Evolutionary conservation across 2,113 vertebrate genomes (phyloP), one percentile per base, ranked within the genome.

Genomic region (Trinectes maculatus): DNA sequence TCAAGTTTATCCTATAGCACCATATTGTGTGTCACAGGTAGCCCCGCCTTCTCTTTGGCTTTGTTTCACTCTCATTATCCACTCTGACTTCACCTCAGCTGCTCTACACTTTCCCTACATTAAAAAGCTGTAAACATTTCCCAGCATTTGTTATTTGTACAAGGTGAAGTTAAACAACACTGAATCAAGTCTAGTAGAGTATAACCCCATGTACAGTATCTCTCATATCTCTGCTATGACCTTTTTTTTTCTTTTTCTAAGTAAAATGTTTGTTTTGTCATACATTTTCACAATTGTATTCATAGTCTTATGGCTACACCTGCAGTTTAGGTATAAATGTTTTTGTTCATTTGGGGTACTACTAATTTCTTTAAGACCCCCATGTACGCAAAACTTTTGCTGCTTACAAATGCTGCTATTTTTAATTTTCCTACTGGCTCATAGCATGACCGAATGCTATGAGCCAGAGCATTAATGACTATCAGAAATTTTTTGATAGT

Each of bases 1-100:
- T 88, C 73, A 68, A 29, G 82, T 83, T 85, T 42, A 76, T 82
- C 66, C 64, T 86, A 39, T 66, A 82, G 80, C 82, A 79, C 55
- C 80, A 57, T 69, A 59, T 74, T 64, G 25, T 77, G 65, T 83
- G 71, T 82, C 77, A 59, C 43, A 51, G 63, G 64, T 25, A 63
- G 82, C 64, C 44, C 79, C 70, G 44, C 62, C 63, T 83, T 76
- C 75, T 68, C 67, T 60, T 63, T 71, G 62, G 42, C 57, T 53
- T 37, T 6, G 31, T 24, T 47, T 71, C 58, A 58, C 58, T 52
- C 31, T 49, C 74, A 52, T 79, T 54, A 80, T 33, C 5, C 0
- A 69, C 28, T 77, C 22, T 49, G 28, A 65, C 69, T 62, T 74
- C 9, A 42, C 62, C 25, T 73, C 40, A 61, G 44, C 61, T 33